A percentile compares a stretch with the other conserved stretches of the same genome.
Conservation (phyloP, 2,888 invertebrate species). For the Eilema depressum region DNA sequence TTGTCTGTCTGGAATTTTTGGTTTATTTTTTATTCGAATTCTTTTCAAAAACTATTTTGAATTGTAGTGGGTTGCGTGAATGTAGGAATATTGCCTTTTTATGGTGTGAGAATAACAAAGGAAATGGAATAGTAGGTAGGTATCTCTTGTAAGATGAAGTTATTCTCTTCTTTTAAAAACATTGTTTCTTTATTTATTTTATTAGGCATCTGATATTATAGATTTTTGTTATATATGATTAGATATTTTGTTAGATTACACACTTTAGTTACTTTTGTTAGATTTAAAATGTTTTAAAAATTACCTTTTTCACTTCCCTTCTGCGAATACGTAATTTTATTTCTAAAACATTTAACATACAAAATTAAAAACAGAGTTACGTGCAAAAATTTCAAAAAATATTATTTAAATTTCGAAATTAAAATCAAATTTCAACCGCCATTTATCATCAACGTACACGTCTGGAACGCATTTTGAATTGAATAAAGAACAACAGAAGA, state of each 20-base stretch:
- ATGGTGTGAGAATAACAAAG: not conserved
- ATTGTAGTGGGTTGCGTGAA: not conserved
- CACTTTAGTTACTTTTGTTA: not conserved
- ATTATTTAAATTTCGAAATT: conserved; percentile 42
- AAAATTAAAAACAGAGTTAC: conserved; percentile 22
- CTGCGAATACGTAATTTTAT: not conserved
- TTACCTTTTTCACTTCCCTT: not conserved
- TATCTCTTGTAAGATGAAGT: not conserved
- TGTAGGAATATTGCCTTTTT: not conserved
- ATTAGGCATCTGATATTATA: not conserved
- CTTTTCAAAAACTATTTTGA: not conserved
- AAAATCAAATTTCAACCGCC: conserved; percentile 53
- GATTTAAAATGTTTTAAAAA: too few species aligned
- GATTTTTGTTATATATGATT: too few species aligned
- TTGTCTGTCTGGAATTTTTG: conserved; percentile 6
- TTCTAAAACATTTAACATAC: not conserved
- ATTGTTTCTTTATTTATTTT: not conserved
- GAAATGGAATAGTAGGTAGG: not conserved
- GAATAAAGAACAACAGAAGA: conserved; percentile 79
- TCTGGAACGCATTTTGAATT: conserved; percentile 75
- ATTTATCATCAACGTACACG: conserved; percentile 58
- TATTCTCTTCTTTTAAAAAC: not conserved
- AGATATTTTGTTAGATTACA: not conserved
- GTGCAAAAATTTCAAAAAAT: conserved; percentile 13
- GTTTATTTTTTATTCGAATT: not conserved